A percentile compares a stretch with the other conserved stretches of the same genome.
phyloP scores from a whole-genome alignment of 2,113 vertebrate species.

The Donacobius atricapilla region DNA sequence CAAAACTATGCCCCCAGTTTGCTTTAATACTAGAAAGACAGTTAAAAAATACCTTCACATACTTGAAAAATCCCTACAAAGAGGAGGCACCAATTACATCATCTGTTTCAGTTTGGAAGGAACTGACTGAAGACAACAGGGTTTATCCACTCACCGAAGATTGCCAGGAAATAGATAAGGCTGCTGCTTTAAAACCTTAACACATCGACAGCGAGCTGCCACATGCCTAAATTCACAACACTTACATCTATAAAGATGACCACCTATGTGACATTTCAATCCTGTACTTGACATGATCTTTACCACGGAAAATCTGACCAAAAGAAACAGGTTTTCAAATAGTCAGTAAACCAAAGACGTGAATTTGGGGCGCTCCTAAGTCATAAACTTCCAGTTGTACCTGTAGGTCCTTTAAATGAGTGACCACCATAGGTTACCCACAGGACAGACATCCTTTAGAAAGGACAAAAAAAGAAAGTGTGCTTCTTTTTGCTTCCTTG shows the following conservation, averaged over 20 bases:
- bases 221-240: neutral
- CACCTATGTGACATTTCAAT: neutral
- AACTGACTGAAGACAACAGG: neutral
- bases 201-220: neutral
- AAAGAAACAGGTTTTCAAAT: neutral
- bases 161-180: fast-evolving
- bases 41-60: neutral
- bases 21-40: neutral
- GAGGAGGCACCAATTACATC: neutral
- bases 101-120: neutral
- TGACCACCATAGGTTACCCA: neutral
- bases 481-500: neutral
- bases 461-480: neutral
- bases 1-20: neutral
- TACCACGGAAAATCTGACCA: neutral
- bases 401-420: neutral
- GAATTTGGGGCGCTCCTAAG: neutral
- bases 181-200: neutral
- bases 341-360: neutral
- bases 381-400: neutral
- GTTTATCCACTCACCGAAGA: neutral
- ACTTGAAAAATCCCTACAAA: neutral
- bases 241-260: neutral
- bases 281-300: neutral
- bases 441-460: neutral